Conservation (phyloP, 2,113 vertebrate genomes). For the Stictonetta naevosa region DNA sequence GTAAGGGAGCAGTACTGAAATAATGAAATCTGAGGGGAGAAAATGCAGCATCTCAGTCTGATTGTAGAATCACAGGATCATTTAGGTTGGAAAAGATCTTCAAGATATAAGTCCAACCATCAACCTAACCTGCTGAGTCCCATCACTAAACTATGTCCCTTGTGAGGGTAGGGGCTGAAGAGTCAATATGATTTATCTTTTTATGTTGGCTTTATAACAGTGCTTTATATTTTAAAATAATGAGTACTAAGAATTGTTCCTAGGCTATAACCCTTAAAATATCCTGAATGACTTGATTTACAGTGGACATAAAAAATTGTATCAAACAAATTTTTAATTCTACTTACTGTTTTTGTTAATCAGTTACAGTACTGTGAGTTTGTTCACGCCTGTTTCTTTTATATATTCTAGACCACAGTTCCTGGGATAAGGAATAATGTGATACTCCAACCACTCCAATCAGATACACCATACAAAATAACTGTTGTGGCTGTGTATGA, state of each 20-base stretch:
- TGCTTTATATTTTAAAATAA: background rate
- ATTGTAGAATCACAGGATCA: background rate
- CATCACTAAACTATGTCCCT: background rate
- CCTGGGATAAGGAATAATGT: slow-evolving; percentile 95
- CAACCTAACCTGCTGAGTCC: background rate
- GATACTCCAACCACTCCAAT: slow-evolving; percentile 84
- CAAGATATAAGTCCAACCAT: background rate
- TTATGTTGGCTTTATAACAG: background rate
- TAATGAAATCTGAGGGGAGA: background rate
- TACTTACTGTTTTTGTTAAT: background rate
- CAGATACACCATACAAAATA: slow-evolving; percentile 95
- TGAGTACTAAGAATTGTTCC: background rate
- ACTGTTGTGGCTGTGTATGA: slow-evolving; percentile 90
- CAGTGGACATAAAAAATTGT: background rate
- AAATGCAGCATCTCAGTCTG: background rate
- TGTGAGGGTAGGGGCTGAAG: background rate
- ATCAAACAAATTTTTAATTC: background rate
- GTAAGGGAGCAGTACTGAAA: background rate
- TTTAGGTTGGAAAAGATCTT: background rate
- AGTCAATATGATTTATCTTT: background rate
- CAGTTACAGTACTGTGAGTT: background rate
- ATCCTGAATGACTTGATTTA: background rate
- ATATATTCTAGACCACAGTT: slow-evolving; percentile 84
- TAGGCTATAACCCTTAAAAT: background rate
- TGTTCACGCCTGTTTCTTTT: background rate